phyloP scores from a whole-genome alignment of 2,888 invertebrate species.

The Sisyra terminalis region DNA sequence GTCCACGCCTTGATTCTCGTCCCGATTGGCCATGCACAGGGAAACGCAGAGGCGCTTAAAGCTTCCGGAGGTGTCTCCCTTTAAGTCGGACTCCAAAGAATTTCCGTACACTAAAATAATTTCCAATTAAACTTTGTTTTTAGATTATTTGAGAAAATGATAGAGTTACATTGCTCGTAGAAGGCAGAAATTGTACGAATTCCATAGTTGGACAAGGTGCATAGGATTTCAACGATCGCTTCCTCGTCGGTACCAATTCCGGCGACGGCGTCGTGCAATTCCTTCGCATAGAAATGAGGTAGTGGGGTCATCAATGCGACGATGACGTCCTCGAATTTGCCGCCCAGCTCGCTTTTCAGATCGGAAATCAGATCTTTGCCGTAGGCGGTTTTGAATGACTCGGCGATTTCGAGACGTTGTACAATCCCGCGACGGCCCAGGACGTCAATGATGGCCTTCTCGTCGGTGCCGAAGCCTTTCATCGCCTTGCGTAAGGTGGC shows the following conservation, averaged over 20 bases:
- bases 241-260: conserved; percentile 82
- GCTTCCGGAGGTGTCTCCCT: conserved; percentile 89
- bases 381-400: conserved; percentile 80
- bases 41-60: conserved; percentile 85
- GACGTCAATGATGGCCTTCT: conserved; percentile 80
- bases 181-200: conserved; percentile 71
- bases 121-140: too few relatives aligned
- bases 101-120: conserved; percentile 68
- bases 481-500: conserved; percentile 74
- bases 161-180: conserved; percentile 52
- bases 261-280: conserved; percentile 71
- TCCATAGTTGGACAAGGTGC: conserved; percentile 80
- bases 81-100: conserved; percentile 67
- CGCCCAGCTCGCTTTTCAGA: conserved; percentile 75
- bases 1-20: conserved; percentile 78
- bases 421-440: conserved; percentile 76
- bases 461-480: conserved; percentile 88
- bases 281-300: conserved; percentile 81
- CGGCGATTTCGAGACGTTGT: conserved; percentile 80
- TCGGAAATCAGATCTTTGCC: conserved; percentile 72
- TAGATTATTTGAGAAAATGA: too few relatives aligned
- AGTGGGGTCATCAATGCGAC: conserved; percentile 81
- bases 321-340: conserved; percentile 79
- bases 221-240: conserved; percentile 82
- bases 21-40: conserved; percentile 72